Percentiles rank a stretch among this genome's conserved stretches.
Conservation (phyloP, 2,113 vertebrate genomes). For the Ceuthmochares aereus region DNA sequence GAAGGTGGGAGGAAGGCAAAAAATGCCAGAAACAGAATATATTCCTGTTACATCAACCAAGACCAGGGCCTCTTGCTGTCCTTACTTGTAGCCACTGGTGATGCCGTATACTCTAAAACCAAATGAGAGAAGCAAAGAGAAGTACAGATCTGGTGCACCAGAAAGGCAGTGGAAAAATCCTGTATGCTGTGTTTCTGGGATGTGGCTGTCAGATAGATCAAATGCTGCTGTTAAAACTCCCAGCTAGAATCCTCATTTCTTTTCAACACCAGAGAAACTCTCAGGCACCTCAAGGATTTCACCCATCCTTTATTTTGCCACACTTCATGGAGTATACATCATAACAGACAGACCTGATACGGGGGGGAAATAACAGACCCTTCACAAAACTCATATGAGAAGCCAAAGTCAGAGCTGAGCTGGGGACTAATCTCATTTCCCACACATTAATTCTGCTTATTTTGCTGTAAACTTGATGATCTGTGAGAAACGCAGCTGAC, state of each 20-base stretch:
- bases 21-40: not conserved
- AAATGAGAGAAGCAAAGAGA: not conserved
- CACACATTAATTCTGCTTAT: not conserved
- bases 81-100: not conserved
- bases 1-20: not conserved
- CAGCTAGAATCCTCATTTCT: not conserved
- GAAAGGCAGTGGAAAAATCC: not conserved
- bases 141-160: not conserved
- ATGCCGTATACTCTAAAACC: not conserved
- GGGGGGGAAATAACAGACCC: not conserved
- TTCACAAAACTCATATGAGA: not conserved
- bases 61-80: not conserved
- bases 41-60: not conserved
- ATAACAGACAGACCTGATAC: not conserved
- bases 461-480: not conserved
- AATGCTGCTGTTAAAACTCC: not conserved
- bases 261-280: not conserved
- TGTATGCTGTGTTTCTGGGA: not conserved
- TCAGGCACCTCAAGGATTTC: not conserved
- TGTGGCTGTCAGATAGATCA: not conserved
- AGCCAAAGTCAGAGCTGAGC: not conserved
- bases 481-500: accelerated
- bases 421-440: not conserved
- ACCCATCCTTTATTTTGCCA: not conserved
- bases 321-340: accelerated